Percentiles rank a stretch among this genome's conserved stretches.
Evolutionary conservation across 2,888 invertebrate genomes (phyloP).

Genomic region (Megamerina dolium): DNA sequence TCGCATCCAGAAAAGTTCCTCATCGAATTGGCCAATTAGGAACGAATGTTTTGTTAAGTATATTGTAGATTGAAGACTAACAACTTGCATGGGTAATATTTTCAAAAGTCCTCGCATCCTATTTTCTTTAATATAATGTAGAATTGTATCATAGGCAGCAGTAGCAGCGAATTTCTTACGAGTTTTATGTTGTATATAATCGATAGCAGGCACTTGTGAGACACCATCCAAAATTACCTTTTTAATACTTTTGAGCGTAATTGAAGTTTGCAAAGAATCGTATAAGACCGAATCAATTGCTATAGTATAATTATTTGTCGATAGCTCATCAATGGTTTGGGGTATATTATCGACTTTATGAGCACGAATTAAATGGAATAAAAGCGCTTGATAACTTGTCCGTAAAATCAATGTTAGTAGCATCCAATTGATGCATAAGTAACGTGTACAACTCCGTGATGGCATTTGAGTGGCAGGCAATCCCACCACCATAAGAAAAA

Average conservation of each 20-base stretch:
- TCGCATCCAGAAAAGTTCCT: constrained; percentile 3
- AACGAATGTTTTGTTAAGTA: constrained; percentile 5
- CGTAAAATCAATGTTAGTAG: constrained; percentile 8
- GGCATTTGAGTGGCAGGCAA: not conserved
- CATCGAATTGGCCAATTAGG: constrained; percentile 4
- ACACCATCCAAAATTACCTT: too few relatives aligned
- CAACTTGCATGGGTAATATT: not conserved
- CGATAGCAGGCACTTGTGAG: too few relatives aligned
- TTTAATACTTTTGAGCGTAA: too few relatives aligned
- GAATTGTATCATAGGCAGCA: too few relatives aligned
- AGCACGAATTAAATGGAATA: constrained; percentile 7
- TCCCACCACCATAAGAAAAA: not conserved
- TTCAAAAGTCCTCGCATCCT: not conserved
- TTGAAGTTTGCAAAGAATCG: too few relatives aligned
- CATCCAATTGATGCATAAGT: constrained; percentile 1
- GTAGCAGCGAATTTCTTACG: too few relatives aligned
- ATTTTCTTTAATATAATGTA: not conserved
- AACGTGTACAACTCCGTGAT: not conserved
- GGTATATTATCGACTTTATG: not conserved
- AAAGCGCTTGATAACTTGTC: constrained; percentile 7
- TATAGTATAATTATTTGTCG: constrained; percentile 8
- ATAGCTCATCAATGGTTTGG: not conserved
- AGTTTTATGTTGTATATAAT: too few relatives aligned
- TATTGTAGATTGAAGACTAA: not conserved
- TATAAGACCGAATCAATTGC: too few relatives aligned